phyloP scores from a whole-genome alignment of 2,888 invertebrate genomes.

The Gasteruption jaculator region DNA sequence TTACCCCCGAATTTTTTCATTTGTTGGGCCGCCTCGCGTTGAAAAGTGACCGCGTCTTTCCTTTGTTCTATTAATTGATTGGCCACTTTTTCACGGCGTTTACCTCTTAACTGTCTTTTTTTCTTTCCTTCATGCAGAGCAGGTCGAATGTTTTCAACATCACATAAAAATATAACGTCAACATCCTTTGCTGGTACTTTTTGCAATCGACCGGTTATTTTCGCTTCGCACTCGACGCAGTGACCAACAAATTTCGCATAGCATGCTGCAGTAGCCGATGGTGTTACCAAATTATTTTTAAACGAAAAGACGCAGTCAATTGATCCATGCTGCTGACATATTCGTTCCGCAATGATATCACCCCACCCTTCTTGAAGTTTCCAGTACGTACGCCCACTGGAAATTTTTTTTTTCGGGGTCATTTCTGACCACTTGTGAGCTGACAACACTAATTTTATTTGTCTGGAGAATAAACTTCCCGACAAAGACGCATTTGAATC shows the following conservation, averaged over 20 bases:
- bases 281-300: constrained; percentile 19
- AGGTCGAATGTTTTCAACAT: constrained; percentile 16
- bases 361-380: constrained; percentile 19
- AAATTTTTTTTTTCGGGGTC: constrained; percentile 16
- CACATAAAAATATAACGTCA: constrained; percentile 18
- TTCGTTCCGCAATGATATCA: constrained; percentile 18
- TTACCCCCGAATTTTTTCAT: constrained; percentile 17
- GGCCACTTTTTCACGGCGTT: constrained; percentile 14
- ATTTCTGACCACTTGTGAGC: constrained; percentile 14
- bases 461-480: constrained; percentile 6
- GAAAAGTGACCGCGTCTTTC: constrained; percentile 20
- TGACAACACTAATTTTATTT: constrained; percentile 14
- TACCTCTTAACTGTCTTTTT: constrained; percentile 19
- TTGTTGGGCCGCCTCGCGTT: constrained; percentile 15
- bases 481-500: constrained; percentile 3
- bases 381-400: constrained; percentile 13
- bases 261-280: constrained; percentile 10
- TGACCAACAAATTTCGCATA: constrained; percentile 20
- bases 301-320: constrained; percentile 19
- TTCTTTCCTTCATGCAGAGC: constrained; percentile 11
- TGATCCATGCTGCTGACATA: constrained; percentile 18
- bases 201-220: constrained; percentile 16
- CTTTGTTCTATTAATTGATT: constrained; percentile 16
- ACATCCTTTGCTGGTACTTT: constrained; percentile 14
- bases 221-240: constrained; percentile 18